Base-by-base conservation (phyloP, 1,140 invertebrate genomes). In the Saccostrea echinata region DNA sequence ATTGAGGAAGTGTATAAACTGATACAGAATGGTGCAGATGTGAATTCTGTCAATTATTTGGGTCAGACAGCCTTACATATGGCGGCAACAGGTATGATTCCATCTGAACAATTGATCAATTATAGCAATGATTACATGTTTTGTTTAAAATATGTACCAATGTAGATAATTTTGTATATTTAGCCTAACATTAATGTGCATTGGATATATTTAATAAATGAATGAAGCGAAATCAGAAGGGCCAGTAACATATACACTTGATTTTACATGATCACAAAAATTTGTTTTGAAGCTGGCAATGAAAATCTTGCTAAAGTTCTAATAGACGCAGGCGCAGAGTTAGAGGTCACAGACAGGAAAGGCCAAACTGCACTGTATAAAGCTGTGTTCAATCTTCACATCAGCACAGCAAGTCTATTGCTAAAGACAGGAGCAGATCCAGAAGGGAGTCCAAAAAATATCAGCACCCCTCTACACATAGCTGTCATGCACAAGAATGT, bases 361-460 rank as follows among this genome's bases (percentile, higher is more conserved):
- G 33, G 81, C 9, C 81, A 83, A 33, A 83, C 81, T 1, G 33
- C 81, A n/a, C 81, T 83, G 6, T 51, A 52, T n/a, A 53, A 12
- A 16, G 81, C 81, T 51, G 81, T 83, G 8, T 83, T 83, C 81
- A 52, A 51, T 53, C 35, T 24, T 3, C 81, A 83, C n/a, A 52
- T 8, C 0, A 18, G 30, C 35, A 53, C 81, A 43, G 35, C 30
- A 35, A 51, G 18, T 12, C n/a, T 83, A 9, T 27, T 83, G 35
- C 24, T 83, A 51, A 35, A 83, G 81, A 24, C 21, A 30, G 81
- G 81, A 35, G 81, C 81, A 2, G 35, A 83, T 83, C 81, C 81
- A 52, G 51, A 52, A 21, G 81, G 81, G 35, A 83, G 35, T 83
- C 21, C 33, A 12, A 51, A 83, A 21, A 43, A 83, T 83, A 18